Base-by-base conservation (phyloP, 2,888 invertebrate genomes). In the Diogma glabrata region DNA sequence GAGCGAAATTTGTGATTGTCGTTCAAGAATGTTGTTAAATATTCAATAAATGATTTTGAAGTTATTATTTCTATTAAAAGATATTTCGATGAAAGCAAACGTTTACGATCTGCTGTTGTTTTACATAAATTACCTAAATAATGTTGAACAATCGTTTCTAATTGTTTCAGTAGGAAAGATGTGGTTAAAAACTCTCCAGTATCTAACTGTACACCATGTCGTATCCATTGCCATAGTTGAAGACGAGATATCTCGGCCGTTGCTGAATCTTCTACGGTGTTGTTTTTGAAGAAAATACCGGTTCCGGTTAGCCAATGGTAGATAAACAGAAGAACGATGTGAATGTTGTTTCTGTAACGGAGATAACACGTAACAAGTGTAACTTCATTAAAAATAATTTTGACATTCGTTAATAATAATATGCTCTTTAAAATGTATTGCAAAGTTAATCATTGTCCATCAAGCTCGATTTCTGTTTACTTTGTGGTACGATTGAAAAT, bases 141-240 rank as follows among this genome's bases (percentile, higher is more conserved):
- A 57, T 71, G 69, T 2, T 20, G 17, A 10, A 45, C 19, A 22
- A 65, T 19, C 64, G 65, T 28, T 69, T 66, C 28, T 60, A 69
- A 12, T 24, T 47, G 16, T 17, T 47, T 20, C 10, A 50, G 49
- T 23, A 51, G 16, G 16, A 51, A 47, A n/a, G 9, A 16, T 14
- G 45, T 24, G 12, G 51, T 47, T 23, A 53, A 46, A 20, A 33
- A 28, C n/a, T 17, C 23, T 24, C 24, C 24, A 16, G 22, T 46
- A 24, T 24, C 46, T 46, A 24, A 46, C 8, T 17, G 23, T 16
- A 46, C 10, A 14, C 23, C 23, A 24, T 46, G 46, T 52, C 77
- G 69, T 52, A 82, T 75, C 81, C 84, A 84, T 64, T 84, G 84
- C 84, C 84, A 84, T 51, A 84, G 73, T 67, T 84, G 84, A 22